Evolutionary conservation across 2,888 invertebrate species (phyloP), one percentile per base, ranked within the genome.

Genomic region (Silvanus unidentatus): DNA sequence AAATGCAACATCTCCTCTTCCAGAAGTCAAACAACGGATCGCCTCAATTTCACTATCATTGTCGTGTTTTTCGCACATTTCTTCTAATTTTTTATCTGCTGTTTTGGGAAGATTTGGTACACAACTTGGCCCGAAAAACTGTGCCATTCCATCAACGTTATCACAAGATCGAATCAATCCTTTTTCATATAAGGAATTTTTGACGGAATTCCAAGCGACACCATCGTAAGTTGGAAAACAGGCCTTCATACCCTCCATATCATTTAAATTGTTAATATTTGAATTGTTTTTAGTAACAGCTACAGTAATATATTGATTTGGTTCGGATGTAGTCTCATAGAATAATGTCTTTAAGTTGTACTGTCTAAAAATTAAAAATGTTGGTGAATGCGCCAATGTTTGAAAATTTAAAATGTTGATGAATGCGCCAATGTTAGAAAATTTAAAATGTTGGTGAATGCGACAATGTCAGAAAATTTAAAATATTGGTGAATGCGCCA

Each of bases 161-260:
- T 79, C 77, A 43, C 75, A 68, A 52, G 73, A 59, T 39, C 58
- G 50, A n/a, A 70, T 48, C 14, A 70, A 45, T 8, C 57, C 50
- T 39, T 60, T 70, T 64, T 60, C 72, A 52, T 51, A 68, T 54
- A 71, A 75, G 12, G 69, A 74, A 63, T 68, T 73, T 49, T 69
- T 70, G 0, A 80, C 77, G 0, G 84, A 76, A 55, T 81, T 76
- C 78, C 82, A 80, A 8, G 85, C 82, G 5, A 83, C 72, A 4
- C 89, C 86, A 52, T 86, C 85, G 61, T 81, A 87, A n/a, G 78
- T 80, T 1, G 93, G 86, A 66, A 94, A 86, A 59, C 88, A 89
- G 0, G 87, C 88, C 34, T 80, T 79, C 52, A 82, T 82, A 8
- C 85, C 86, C 67, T 74, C 73, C 16, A 90, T 69, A 59, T 87